Conservation (phyloP, 2,888 invertebrate species). For the Strigamia maritima region DNA sequence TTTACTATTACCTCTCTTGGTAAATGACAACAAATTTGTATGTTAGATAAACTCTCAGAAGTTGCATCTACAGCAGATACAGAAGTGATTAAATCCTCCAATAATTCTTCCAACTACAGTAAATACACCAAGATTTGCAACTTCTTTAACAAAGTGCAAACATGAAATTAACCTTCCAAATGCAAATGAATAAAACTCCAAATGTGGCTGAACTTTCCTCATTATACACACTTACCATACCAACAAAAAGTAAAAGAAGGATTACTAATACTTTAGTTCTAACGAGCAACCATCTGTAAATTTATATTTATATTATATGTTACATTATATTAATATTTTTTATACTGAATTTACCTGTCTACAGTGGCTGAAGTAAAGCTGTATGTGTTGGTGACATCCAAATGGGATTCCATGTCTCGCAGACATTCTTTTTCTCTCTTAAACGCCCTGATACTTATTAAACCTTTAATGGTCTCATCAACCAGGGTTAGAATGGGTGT, state of each 20-base stretch:
- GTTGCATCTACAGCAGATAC: neutral
- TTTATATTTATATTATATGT: neutral
- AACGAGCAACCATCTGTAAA: neutral
- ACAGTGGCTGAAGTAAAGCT: neutral
- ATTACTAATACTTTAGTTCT: neutral
- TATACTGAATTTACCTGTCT: neutral
- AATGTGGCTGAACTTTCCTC: conserved; percentile 2
- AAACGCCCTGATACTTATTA: conserved; percentile 81
- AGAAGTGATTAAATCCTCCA: neutral
- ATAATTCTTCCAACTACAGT: neutral
- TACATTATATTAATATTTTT: neutral
- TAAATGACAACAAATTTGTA: conserved; percentile 13
- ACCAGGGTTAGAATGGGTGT: conserved; percentile 98
- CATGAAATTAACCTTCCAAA: neutral
- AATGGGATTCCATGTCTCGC: conserved; percentile 77
- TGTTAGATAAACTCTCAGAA: neutral
- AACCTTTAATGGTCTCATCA: conserved; percentile 81
- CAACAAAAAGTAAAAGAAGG: neutral
- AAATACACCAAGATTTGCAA: neutral
- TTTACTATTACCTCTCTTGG: conserved; percentile 1
- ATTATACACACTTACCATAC: neutral
- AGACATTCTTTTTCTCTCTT: conserved; percentile 78
- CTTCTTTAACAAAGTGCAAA: neutral
- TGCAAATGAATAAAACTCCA: conserved; percentile 8
- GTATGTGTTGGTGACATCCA: conserved; percentile 61